These are phyloP conservation scores for Biston stratarius DNA, from an alignment of 2,888 invertebrate species.

Conservation along the genomic window DNA sequence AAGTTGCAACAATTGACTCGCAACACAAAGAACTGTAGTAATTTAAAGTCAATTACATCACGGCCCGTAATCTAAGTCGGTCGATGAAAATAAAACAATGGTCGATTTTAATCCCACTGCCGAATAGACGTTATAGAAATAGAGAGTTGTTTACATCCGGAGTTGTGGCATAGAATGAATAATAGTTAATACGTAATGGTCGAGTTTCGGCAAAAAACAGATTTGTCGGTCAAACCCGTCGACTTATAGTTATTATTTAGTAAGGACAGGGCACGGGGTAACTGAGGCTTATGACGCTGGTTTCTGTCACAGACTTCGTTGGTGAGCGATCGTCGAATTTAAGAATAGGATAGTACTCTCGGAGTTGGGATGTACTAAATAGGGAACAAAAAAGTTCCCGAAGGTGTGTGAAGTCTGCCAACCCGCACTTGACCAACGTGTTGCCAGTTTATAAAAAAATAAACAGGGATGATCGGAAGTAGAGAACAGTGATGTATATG, in stretches of 20 bases:
- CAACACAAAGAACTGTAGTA: slow-evolving; percentile 6
- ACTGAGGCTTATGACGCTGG: too few relatives aligned
- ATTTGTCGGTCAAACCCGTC: slow-evolving; percentile 46
- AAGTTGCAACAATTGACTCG: background rate
- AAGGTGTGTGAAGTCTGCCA: too few relatives aligned
- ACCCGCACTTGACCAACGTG: too few relatives aligned
- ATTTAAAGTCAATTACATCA: slow-evolving; percentile 22
- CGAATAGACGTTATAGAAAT: slow-evolving; percentile 56
- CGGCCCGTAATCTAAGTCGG: slow-evolving; percentile 26
- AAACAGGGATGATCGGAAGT: too few relatives aligned
- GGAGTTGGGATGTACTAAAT: too few relatives aligned
- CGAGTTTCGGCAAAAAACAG: slow-evolving; percentile 57
- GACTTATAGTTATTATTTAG: background rate
- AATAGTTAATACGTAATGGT: slow-evolving; percentile 26
- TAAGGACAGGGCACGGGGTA: too few relatives aligned
- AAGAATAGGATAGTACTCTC: too few relatives aligned
- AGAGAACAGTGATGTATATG: too few relatives aligned
- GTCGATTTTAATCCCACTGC: slow-evolving; percentile 43
- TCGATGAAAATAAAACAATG: slow-evolving; percentile 44
- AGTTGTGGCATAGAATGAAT: slow-evolving; percentile 33
- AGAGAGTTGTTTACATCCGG: slow-evolving; percentile 75
- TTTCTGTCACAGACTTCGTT: too few relatives aligned
- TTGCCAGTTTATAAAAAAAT: too few relatives aligned
- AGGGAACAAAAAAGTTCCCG: too few relatives aligned
- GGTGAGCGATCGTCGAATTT: too few relatives aligned